Percentiles rank a stretch among this genome's conserved stretches.
These are phyloP conservation scores for Dryocosmus kuriphilus DNA, from an alignment of 2,888 invertebrate species.

Conservation along the genomic window DNA sequence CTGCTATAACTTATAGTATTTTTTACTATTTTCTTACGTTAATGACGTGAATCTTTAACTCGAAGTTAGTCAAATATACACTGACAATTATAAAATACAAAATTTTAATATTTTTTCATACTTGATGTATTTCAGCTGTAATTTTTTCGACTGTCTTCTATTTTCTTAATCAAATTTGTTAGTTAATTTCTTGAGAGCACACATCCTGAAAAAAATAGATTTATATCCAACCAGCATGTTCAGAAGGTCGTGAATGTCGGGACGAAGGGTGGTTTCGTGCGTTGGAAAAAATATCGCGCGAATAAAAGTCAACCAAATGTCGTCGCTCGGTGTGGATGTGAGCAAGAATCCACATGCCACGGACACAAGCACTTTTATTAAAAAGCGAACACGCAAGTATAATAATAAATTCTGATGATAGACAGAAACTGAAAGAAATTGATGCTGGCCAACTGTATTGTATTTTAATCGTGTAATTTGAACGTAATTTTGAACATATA, in stretches of 20 bases:
- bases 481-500: too few species aligned
- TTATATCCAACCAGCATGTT: not conserved
- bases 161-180: not conserved
- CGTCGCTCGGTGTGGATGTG: not conserved
- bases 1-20: not conserved
- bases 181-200: constrained; percentile 13
- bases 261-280: not conserved
- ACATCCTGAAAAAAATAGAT: not conserved
- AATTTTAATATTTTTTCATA: too few species aligned
- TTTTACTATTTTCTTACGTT: not conserved
- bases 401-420: not conserved
- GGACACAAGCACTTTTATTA: not conserved
- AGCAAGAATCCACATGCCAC: not conserved
- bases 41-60: too few species aligned
- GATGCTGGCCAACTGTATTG: not conserved
- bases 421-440: not conserved
- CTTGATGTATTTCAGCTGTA: not conserved
- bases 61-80: too few species aligned
- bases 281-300: constrained; percentile 9
- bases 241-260: not conserved
- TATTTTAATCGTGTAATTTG: not conserved
- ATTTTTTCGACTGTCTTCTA: not conserved
- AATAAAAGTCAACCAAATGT: constrained; percentile 22
- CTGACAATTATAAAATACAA: too few species aligned
- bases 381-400: constrained; percentile 1